Evolutionary conservation across 2,797 vertebrate genomes (phyloP).

Genomic region (Gallinago nigripennis): DNA sequence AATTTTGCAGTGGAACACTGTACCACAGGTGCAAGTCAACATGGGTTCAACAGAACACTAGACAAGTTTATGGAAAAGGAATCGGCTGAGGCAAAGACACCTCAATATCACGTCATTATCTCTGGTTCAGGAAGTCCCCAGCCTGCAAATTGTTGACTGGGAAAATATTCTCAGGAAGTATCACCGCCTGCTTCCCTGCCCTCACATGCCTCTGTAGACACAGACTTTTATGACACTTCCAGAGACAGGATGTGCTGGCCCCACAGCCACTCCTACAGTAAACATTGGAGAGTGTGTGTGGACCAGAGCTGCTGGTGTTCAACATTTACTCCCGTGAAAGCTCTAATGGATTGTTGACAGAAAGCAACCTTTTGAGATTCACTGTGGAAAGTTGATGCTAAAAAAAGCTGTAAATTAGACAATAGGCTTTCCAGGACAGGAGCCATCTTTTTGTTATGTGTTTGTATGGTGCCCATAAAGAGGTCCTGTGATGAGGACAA

Average conservation of each 20-base stretch:
- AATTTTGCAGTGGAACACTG: not conserved
- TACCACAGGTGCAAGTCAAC: not conserved
- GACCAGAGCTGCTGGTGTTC: not conserved
- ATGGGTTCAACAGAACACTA: not conserved
- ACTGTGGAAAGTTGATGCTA: not conserved
- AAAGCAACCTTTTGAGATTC: slow-evolving; percentile 25
- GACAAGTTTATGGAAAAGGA: not conserved
- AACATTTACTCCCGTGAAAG: not conserved
- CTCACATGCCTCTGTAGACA: not conserved
- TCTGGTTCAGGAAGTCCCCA: not conserved
- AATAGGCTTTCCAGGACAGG: slow-evolving; percentile 3
- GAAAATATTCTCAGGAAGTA: not conserved
- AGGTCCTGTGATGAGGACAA: slow-evolving; percentile 4
- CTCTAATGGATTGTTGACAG: not conserved
- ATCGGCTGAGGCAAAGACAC: not conserved
- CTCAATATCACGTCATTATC: not conserved
- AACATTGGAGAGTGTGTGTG: not conserved
- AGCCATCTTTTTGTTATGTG: not conserved
- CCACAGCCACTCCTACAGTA: not conserved
- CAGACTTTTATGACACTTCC: not conserved
- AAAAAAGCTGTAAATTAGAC: slow-evolving; percentile 22
- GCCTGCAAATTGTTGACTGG: not conserved
- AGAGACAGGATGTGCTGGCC: not conserved
- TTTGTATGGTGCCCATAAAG: not conserved
- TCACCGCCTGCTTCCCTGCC: not conserved